Evolutionary conservation across 2,888 invertebrate genomes (phyloP).

Genomic region (Drosophila nr. perissopoda): DNA sequence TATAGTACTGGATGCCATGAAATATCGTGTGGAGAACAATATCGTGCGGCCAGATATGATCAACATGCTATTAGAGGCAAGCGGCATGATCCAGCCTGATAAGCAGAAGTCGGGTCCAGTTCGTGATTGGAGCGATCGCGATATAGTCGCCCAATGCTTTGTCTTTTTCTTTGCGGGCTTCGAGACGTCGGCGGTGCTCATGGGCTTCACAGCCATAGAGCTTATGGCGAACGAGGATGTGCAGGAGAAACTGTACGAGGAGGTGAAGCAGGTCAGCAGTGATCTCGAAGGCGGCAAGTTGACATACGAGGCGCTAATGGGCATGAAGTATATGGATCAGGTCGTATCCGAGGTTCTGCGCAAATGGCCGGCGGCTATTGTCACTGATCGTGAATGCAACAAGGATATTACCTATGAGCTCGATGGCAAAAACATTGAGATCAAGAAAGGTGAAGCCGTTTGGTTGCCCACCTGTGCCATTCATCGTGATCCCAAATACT

Average conservation of each 20-base stretch:
- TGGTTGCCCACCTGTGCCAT: conserved; percentile 85
- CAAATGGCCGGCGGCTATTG: conserved; percentile 86
- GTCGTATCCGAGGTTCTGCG: conserved; percentile 86
- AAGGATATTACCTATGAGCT: conserved; percentile 85
- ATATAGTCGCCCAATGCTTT: conserved; percentile 87
- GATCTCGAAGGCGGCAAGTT: conserved; percentile 85
- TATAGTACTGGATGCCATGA: conserved; percentile 85
- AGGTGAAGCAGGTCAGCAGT: conserved; percentile 86
- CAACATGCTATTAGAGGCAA: conserved; percentile 86
- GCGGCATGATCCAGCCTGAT: conserved; percentile 82
- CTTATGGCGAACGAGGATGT: conserved; percentile 87
- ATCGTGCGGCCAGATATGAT: conserved; percentile 87
- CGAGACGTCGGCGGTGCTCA: conserved; percentile 85
- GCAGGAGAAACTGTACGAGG: conserved; percentile 86
- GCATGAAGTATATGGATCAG: conserved; percentile 87
- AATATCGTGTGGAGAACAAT: conserved; percentile 84
- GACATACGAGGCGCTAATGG: conserved; percentile 86
- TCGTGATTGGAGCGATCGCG: conserved; percentile 85
- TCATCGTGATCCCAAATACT: conserved; percentile 86
- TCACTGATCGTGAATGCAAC: conserved; percentile 86
- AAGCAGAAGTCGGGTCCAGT: conserved; percentile 53
- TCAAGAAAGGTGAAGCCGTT: conserved; percentile 74
- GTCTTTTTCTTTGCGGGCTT: conserved; percentile 87
- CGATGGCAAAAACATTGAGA: conserved; percentile 71
- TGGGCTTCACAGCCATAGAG: conserved; percentile 87